phyloP scores from a whole-genome alignment of 1,140 invertebrate species.

The Coelopa frigida region DNA sequence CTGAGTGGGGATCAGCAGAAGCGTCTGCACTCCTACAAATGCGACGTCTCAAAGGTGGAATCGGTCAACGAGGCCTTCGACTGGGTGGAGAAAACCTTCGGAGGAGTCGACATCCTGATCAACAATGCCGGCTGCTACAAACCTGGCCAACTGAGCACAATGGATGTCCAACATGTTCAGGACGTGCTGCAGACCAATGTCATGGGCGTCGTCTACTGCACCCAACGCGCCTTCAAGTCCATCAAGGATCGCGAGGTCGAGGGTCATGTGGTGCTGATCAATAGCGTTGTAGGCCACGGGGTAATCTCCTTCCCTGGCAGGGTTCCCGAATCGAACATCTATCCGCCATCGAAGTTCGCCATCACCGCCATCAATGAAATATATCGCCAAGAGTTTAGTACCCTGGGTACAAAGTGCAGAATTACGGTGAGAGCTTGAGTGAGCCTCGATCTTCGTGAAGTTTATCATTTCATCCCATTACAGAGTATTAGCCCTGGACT shows the following conservation, averaged over 20 bases:
- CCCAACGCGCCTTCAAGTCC: conserved; percentile 56
- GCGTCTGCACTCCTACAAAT: conserved; percentile 48
- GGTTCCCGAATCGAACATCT: conserved; percentile 44
- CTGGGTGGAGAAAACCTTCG: conserved; percentile 53
- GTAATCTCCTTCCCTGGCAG: conserved; percentile 38
- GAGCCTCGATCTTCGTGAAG: too few species aligned
- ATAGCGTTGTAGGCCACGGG: conserved; percentile 53
- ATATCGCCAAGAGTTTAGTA: conserved; percentile 56
- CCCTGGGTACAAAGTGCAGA: conserved; percentile 55
- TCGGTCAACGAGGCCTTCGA: conserved; percentile 60
- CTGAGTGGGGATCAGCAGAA: conserved; percentile 20
- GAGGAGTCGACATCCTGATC: conserved; percentile 61
- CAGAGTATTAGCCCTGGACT: conserved; percentile 53
- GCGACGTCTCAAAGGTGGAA: conserved; percentile 58
- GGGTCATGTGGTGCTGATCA: conserved; percentile 67
- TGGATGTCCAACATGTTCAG: conserved; percentile 39
- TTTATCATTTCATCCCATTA: conserved; percentile 10
- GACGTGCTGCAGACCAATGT: conserved; percentile 62
- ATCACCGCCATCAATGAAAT: conserved; percentile 58
- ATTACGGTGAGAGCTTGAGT: conserved; percentile 59
- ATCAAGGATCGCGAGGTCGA: conserved; percentile 58
- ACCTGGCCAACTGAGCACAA: conserved; percentile 39
- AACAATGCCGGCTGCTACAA: conserved; percentile 62
- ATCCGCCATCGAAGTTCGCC: conserved; percentile 62
- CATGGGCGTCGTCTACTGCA: conserved; percentile 57